These are phyloP conservation scores for Adelognathus sp. DNA, from an alignment of 2,888 invertebrate species.

Conservation along the genomic window DNA sequence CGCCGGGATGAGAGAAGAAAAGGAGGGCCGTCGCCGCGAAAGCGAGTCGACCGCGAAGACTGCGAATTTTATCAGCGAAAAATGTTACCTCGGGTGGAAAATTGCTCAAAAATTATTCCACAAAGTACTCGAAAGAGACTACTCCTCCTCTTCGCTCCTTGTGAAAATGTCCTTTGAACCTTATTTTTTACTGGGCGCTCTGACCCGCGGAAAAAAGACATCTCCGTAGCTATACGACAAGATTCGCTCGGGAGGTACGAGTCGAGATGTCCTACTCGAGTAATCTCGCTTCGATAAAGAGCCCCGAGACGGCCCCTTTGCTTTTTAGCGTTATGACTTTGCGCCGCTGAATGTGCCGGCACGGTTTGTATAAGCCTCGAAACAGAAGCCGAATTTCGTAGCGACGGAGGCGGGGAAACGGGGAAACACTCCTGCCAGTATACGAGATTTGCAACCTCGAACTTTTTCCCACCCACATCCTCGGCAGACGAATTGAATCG, in stretches of 20 bases:
- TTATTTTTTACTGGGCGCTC: conserved; percentile 5
- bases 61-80: conserved; percentile 25
- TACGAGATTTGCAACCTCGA: conserved; percentile 22
- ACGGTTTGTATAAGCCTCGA: background rate
- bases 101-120: conserved; percentile 48
- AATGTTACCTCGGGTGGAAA: conserved; percentile 43
- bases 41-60: no score
- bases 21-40: background rate
- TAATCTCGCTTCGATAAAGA: conserved; percentile 52
- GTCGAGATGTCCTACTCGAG: conserved; percentile 39
- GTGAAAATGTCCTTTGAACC: conserved; percentile 45
- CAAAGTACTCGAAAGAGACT: conserved; percentile 6
- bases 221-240: background rate
- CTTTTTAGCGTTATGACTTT: conserved; percentile 28
- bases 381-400: conserved; percentile 19
- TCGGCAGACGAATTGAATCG: no score
- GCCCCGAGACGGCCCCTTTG: background rate
- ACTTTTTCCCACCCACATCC: background rate
- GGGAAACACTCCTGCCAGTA: conserved; percentile 22
- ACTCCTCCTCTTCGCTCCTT: background rate
- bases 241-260: background rate
- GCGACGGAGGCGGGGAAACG: conserved; percentile 18
- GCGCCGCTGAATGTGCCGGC: background rate
- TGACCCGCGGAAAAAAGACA: background rate
- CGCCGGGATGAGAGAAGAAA: background rate